Base-by-base conservation (phyloP, 1,140 invertebrate species). In the Bombus consobrinus region DNA sequence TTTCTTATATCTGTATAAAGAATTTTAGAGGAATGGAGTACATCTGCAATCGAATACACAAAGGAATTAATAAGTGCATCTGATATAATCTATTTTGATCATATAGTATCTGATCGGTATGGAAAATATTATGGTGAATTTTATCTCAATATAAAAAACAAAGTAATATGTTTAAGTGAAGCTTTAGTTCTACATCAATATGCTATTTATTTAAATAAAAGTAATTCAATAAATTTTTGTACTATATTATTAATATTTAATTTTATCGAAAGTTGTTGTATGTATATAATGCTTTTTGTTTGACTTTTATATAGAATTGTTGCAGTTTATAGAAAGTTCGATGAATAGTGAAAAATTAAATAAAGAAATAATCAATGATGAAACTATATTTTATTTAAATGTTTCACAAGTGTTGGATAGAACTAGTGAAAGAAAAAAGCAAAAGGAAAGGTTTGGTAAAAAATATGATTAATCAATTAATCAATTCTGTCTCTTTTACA, bases 61-160 rank as follows among this genome's bases (percentile, higher is more conserved):
- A 93, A 83, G 81, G 81, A 93, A 53, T 83, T 92, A 47, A 81
- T 94, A 34, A 59, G 41, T 41, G 57, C 66, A 9, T 88, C 94
- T 28, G 79, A 69, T 5, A 78, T 62, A 59, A 87, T 92, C 39
- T 92, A 92, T 87, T 94, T 93, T 87, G 86, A 93, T 87, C 78
- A 82, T 72, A n/a, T 90, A 64, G 88, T 62, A 22, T 62, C 47
- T 39, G 88, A 91, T 69, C 79, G 89, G 28, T 34, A 81, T 77
- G 89, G 69, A 37, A 91, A 85, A 85, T 81, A 75, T 3, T 94
- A 83, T 86, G 94, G 94, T 68, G 94, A 94, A 81, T 47, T 94
- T 12, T 94, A 92, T 88, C 89, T 94, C 28, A 76, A 88, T 32
- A 88, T 94, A 13, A 89, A 92, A 53, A 76, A 92, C 13, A 81